Evolutionary conservation across 2,797 vertebrate species (phyloP), one percentile per base, ranked within the genome.

Genomic region (Lagodon rhomboides): DNA sequence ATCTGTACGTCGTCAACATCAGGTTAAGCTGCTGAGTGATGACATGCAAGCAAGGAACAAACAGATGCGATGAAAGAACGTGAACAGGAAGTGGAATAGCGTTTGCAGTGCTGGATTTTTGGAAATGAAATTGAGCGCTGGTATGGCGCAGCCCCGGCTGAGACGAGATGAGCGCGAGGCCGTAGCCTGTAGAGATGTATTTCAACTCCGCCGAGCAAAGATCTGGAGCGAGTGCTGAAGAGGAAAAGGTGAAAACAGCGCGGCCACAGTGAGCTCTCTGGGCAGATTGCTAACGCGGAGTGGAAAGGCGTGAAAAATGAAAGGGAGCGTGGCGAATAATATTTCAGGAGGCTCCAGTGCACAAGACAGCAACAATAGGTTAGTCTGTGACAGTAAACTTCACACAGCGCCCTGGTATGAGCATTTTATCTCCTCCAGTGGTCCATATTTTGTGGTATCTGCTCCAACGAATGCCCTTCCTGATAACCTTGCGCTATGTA

Each of bases 401-500:
- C 69, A 78, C 62, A 47, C 20, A 23, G 69, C 80, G 75, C 74
- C 58, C 17, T 63, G 44, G 56, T 68, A 41, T 62, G 43, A 87
- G 73, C 50, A 49, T 86, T 80, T 84, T 83, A 86, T 92, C 80
- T 83, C 76, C 58, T 75, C 64, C 75, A 43, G 25, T 44, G 56
- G 77, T 74, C 55, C 66, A 71, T 83, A 79, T 81, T 80, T 82
- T 83, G 44, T 77, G 67, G n/a, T 80, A 74, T 87, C 78, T 85
- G 71, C 76, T 80, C 68, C 65, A 63, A 55, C 55, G 82, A 71
- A 83, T 75, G 83, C 55, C 60, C 79, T 77, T 68, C 56, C 75
- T 67, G 90, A 90, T 91, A 90, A 92, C 83, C 83, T 86, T 80
- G 65, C 53, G 51, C 60, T 79, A 69, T 83, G 56, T 71, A 51